Percentiles rank a stretch among this genome's conserved stretches.
Conservation (phyloP, 2,797 vertebrate genomes). For the Cyprinodon diabolis region DNA sequence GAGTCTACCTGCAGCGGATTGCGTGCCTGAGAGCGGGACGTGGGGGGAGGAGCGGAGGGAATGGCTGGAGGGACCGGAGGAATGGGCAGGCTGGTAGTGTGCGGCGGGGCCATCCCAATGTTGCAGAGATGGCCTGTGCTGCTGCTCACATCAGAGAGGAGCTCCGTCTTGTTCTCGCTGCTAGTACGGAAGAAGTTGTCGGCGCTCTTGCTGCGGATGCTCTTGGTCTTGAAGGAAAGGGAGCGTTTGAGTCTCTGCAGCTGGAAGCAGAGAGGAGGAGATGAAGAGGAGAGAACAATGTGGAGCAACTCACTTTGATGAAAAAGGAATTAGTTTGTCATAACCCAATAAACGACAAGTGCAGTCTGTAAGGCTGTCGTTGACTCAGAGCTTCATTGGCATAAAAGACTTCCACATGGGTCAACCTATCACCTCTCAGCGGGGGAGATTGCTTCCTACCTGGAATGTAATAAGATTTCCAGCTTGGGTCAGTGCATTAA, state of each 20-base stretch:
- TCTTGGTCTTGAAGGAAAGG: slow-evolving; percentile 98
- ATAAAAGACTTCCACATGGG: slow-evolving; percentile 10
- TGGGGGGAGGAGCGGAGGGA: slow-evolving; percentile 79
- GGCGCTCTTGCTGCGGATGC: slow-evolving; percentile 96
- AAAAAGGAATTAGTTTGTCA: slow-evolving; percentile 28
- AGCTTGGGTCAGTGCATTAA: slow-evolving; percentile 37
- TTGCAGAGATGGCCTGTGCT: slow-evolving; percentile 86
- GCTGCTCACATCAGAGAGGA: slow-evolving; percentile 88
- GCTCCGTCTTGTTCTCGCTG: slow-evolving; percentile 86
- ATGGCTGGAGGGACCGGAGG: slow-evolving; percentile 76
- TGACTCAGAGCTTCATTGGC: slow-evolving; percentile 6
- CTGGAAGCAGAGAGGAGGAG: slow-evolving; percentile 71
- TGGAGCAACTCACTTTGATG: background rate
- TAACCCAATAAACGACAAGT: slow-evolving; percentile 12
- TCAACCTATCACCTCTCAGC: slow-evolving; percentile 23
- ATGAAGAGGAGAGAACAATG: slow-evolving; percentile 10
- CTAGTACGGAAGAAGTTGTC: slow-evolving; percentile 96
- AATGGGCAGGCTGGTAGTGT: slow-evolving; percentile 78
- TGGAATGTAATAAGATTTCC: slow-evolving; percentile 59
- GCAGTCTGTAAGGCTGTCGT: slow-evolving; percentile 15
- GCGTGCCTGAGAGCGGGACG: slow-evolving; percentile 84
- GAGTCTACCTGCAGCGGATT: slow-evolving; percentile 82
- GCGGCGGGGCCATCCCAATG: slow-evolving; percentile 75
- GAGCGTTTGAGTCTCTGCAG: slow-evolving; percentile 96
- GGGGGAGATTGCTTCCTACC: slow-evolving; percentile 43